A percentile compares a stretch with the other conserved stretches of the same genome.
Conservation (phyloP, 1,140 invertebrate species). For the Branchinecta lynchi region DNA sequence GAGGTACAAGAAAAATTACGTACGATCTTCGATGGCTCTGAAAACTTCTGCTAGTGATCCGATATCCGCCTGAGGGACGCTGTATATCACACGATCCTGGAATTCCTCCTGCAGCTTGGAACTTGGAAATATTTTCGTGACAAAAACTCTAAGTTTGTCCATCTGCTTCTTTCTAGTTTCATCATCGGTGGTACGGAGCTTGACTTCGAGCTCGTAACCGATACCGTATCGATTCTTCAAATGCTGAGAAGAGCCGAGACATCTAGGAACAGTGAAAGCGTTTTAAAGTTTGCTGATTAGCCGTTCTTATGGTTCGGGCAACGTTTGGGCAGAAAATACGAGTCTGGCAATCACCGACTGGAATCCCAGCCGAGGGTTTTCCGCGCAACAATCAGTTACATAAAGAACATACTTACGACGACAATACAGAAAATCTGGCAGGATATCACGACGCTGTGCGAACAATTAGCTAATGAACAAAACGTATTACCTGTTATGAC, state of each 20-base stretch:
- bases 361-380: no score
- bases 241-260: slow-evolving; percentile 62
- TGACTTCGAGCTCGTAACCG: slow-evolving; percentile 64
- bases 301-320: no score
- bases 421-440: no score
- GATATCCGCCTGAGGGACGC: slow-evolving; percentile 56
- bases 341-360: no score
- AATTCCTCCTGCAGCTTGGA: slow-evolving; percentile 57
- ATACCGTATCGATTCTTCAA: slow-evolving; percentile 64
- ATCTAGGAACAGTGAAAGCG: slow-evolving; percentile 31
- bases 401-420: no score
- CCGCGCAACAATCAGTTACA: no score
- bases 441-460: no score
- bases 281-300: no score
- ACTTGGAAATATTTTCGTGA: slow-evolving; percentile 52
- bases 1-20: slow-evolving; percentile 19
- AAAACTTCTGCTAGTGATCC: slow-evolving; percentile 59
- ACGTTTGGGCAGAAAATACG: no score
- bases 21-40: slow-evolving; percentile 58
- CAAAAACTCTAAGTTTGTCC: slow-evolving; percentile 30
- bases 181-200: slow-evolving; percentile 41
- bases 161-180: slow-evolving; percentile 31
- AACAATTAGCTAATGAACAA: no score
- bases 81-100: slow-evolving; percentile 58
- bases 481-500: no score